Percentiles rank a stretch among this genome's conserved stretches.
These are phyloP conservation scores for Hemicentrotus pulcherrimus DNA, from an alignment of 35 echinoderm and acorn worm genomes.

Conservation along the genomic window DNA sequence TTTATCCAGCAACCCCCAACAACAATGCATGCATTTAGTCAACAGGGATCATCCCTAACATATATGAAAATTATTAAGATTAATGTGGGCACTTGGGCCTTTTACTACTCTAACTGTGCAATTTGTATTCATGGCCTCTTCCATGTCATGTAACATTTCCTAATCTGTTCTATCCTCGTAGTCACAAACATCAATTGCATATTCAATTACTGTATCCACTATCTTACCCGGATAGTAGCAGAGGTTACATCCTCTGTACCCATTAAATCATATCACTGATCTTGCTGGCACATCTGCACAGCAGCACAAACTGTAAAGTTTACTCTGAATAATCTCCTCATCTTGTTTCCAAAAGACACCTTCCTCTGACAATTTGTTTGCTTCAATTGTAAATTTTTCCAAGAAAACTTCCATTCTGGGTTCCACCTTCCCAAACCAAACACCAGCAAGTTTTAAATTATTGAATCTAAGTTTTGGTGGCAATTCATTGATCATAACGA, in stretches of 20 bases:
- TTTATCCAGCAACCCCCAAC: slow-evolving; percentile 50
- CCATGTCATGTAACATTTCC: slow-evolving; percentile 61
- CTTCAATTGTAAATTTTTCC: slow-evolving; percentile 51
- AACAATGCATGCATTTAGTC: slow-evolving; percentile 68
- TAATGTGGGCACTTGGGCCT: slow-evolving; percentile 57
- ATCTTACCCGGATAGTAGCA: slow-evolving; percentile 67
- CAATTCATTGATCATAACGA: slow-evolving; percentile 68
- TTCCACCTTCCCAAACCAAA: slow-evolving; percentile 72
- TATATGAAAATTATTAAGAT: slow-evolving; percentile 33
- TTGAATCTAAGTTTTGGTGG: slow-evolving; percentile 52
- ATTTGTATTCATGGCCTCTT: slow-evolving; percentile 21
- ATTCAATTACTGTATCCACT: slow-evolving; percentile 55
- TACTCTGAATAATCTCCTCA: slow-evolving; percentile 56
- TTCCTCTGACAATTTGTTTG: slow-evolving; percentile 41
- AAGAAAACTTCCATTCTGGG: slow-evolving; percentile 65
- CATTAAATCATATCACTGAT: slow-evolving; percentile 64
- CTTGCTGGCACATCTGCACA: slow-evolving; percentile 71
- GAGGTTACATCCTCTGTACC: slow-evolving; percentile 64
- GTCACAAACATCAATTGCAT: slow-evolving; percentile 64
- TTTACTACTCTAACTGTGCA: slow-evolving; percentile 49
- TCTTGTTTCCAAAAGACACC: slow-evolving; percentile 61
- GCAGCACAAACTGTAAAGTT: slow-evolving; percentile 61
- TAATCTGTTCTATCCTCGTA: slow-evolving; percentile 62
- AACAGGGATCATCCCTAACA: slow-evolving; percentile 52
- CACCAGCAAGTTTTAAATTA: slow-evolving; percentile 68